Base-by-base conservation (phyloP, 2,888 invertebrate genomes). In the Parelbella ahira region DNA sequence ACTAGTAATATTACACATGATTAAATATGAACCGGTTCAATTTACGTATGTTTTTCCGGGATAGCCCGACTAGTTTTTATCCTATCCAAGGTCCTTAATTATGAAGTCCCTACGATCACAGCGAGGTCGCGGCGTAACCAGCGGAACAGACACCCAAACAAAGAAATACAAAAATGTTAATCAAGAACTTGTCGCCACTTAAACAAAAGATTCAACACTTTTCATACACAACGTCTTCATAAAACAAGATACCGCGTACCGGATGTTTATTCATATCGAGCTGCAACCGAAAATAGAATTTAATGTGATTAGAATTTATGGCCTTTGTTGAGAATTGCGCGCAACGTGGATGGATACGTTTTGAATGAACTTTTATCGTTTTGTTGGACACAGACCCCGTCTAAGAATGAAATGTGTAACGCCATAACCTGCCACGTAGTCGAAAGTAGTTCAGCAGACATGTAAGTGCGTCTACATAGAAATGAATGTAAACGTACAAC, bases 231-330 rank as follows among this genome's bases (percentile, higher is more conserved):
- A 65, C 68, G 63, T 60, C 58, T 62, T 56, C 58, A 54, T 64
- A 63, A 69, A 70, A 64, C 69, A 66, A 66, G 62, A 64, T 62
- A 63, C 60, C 59, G 63, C 63, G 66, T 69, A 57, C 64, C 71
- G 76, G 76, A 76, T 77, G 74, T 78, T 69, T 68, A 63, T 56
- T 56, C 66, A 68, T 68, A 75, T 74, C 68, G 68, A 62, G 60
- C 63, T 52, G n/a, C 41, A 50, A 56, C 64, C 71, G 50, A 60
- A 74, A 77, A 78, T 75, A 78, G 56, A 66, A 57, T 64, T 60
- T 59, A 63, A 63, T 61, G 53, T 62, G 58, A 60, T 64, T 65
- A 63, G 60, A 63, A 60, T 61, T 60, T 57, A 54, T 54, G 54
- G 52, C 41, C 64, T 68, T 68, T 69, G 63, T 70, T 68, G 60